Percentiles rank a stretch among this genome's conserved stretches.
phyloP scores from a whole-genome alignment of 2,113 vertebrate genomes.

The human region DNA sequence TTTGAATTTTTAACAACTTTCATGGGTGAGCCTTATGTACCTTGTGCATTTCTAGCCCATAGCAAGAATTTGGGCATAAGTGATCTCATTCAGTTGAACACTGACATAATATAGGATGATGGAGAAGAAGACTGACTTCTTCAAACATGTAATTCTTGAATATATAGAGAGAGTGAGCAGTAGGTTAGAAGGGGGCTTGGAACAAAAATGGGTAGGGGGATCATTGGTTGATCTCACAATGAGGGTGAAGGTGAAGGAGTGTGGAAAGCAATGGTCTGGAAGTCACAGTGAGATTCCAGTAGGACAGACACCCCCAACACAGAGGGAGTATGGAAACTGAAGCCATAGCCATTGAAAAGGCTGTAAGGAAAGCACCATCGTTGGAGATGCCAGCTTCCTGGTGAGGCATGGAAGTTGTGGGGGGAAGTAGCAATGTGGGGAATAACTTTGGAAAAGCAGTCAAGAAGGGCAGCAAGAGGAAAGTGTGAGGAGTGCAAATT shows the following conservation, averaged over 20 bases:
- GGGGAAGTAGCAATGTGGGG: not conserved
- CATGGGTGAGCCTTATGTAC: not conserved
- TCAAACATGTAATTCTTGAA: not conserved
- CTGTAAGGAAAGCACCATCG: not conserved
- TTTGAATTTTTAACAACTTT: not conserved
- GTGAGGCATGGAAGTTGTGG: not conserved
- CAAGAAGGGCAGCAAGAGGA: not conserved
- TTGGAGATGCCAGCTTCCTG: not conserved
- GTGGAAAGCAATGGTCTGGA: not conserved
- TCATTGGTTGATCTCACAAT: not conserved
- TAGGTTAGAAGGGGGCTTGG: not conserved
- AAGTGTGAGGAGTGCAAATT: not conserved
- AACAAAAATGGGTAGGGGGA: not conserved
- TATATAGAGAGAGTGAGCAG: not conserved
- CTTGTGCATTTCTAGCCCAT: not conserved
- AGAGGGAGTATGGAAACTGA: not conserved
- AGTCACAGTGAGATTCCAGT: not conserved
- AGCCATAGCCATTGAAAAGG: not conserved
- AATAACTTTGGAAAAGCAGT: too few species aligned
- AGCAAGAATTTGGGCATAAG: not conserved
- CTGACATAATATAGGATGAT: not conserved
- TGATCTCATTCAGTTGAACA: not conserved
- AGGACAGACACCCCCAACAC: not conserved
- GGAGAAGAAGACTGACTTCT: not conserved
- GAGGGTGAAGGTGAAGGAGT: not conserved